A percentile compares a stretch with the other conserved stretches of the same genome.
Conservation (phyloP, 2,797 vertebrate species). For the Melanotaenia maccullochi region DNA sequence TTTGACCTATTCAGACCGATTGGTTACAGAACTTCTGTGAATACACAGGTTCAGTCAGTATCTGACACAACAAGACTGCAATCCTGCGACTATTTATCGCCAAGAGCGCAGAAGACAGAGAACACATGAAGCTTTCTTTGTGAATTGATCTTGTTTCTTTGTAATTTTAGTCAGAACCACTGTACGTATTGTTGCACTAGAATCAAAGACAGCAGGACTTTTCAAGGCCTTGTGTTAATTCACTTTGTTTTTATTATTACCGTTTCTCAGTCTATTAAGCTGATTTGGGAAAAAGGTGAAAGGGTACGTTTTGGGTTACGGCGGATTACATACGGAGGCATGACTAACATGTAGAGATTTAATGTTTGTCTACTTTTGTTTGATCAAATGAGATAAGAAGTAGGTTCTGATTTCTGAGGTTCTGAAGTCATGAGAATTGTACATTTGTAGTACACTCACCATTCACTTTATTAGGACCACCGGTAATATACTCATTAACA, state of each 20-base stretch:
- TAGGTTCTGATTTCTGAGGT: too few relatives aligned
- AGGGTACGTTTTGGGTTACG: too few relatives aligned
- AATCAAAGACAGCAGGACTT: not conserved
- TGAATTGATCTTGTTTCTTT: not conserved
- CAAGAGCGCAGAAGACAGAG: not conserved
- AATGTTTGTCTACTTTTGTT: too few relatives aligned
- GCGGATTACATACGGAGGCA: too few relatives aligned
- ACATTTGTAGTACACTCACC: too few relatives aligned
- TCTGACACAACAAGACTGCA: slow-evolving; percentile 33
- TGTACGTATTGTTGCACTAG: not conserved
- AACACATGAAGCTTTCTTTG: too few relatives aligned
- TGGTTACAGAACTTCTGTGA: slow-evolving; percentile 42
- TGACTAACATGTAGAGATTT: too few relatives aligned
- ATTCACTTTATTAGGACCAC: too few relatives aligned
- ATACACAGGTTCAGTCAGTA: slow-evolving; percentile 16
- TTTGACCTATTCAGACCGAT: slow-evolving; percentile 31
- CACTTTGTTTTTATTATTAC: not conserved
- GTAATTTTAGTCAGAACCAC: not conserved
- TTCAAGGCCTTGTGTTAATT: not conserved
- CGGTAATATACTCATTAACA: too few relatives aligned
- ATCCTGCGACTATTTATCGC: slow-evolving; percentile 9
- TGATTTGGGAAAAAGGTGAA: not conserved
- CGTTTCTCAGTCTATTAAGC: not conserved
- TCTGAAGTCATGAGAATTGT: too few relatives aligned
- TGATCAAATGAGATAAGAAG: too few relatives aligned